Percentiles rank a stretch among this genome's conserved stretches.
Conservation (phyloP, 2,888 invertebrate species). For the Chloromyia formosa region DNA sequence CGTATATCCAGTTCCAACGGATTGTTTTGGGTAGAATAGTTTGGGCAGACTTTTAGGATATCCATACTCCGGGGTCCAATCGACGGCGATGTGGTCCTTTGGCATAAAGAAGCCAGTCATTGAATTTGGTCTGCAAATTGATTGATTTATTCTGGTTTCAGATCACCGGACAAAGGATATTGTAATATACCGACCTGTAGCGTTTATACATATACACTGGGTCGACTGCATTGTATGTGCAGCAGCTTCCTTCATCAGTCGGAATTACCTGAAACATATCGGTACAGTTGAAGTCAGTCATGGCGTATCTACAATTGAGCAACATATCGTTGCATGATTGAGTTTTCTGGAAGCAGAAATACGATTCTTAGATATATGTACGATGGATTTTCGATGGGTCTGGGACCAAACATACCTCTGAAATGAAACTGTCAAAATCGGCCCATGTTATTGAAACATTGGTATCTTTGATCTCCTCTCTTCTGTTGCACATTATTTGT, state of each 20-base stretch:
- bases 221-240: constrained; percentile 81
- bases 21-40: not conserved
- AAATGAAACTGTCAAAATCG: constrained; percentile 11
- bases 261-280: constrained; percentile 77
- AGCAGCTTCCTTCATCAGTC: constrained; percentile 86
- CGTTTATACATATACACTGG: constrained; percentile 70
- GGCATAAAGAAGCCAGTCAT: not conserved
- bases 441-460: constrained; percentile 14
- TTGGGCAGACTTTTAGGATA: constrained; percentile 68
- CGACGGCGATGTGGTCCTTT: constrained; percentile 59
- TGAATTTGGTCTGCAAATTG: too few relatives aligned
- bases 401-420: not conserved
- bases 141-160: too few relatives aligned
- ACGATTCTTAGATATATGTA: not conserved
- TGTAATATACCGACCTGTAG: constrained; percentile 7
- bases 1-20: constrained; percentile 69
- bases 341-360: constrained; percentile 55
- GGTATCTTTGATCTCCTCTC: not conserved
- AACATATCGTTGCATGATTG: constrained; percentile 79
- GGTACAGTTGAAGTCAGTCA: constrained; percentile 69
- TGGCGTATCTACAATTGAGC: constrained; percentile 74
- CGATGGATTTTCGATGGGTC: too few relatives aligned
- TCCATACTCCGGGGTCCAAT: constrained; percentile 82
- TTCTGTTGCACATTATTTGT: constrained; percentile 55
- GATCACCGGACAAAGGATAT: too few relatives aligned